phyloP scores from a whole-genome alignment of 2,888 invertebrate species.

The Nyleta sp. region DNA sequence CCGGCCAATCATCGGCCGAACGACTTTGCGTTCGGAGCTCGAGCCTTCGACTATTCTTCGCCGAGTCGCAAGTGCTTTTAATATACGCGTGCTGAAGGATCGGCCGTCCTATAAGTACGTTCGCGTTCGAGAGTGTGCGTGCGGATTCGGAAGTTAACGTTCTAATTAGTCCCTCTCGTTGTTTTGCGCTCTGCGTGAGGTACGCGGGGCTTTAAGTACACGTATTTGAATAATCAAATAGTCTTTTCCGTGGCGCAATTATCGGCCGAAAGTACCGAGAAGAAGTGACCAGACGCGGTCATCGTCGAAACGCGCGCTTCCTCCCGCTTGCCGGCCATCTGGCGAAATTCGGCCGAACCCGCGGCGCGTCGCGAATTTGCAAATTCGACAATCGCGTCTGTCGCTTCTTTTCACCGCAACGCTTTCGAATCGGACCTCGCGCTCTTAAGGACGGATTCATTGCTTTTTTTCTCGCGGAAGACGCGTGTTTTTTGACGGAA shows the following conservation, averaged over 20 bases:
- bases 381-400: constrained; percentile 4
- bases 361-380: background rate
- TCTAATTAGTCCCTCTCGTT: constrained; percentile 68
- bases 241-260: constrained; percentile 28
- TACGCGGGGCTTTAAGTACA: constrained; percentile 32
- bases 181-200: constrained; percentile 56
- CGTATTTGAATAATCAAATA: constrained; percentile 38
- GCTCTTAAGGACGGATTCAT: too few species aligned
- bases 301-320: background rate
- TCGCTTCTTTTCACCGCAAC: background rate
- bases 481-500: too few species aligned
- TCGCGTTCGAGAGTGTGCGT: constrained; percentile 52
- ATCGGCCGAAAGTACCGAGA: constrained; percentile 4
- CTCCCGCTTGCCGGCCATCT: constrained; percentile 30
- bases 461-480: too few species aligned
- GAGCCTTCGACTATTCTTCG: constrained; percentile 40
- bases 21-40: constrained; percentile 69
- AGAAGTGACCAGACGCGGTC: too few species aligned
- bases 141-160: constrained; percentile 72
- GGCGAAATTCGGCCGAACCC: constrained; percentile 12
- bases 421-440: too few species aligned
- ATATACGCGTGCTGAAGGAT: constrained; percentile 59
- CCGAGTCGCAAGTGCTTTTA: constrained; percentile 54
- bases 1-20: constrained; percentile 74
- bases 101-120: constrained; percentile 55